A percentile compares a stretch with the other conserved stretches of the same genome.
These are phyloP conservation scores for Promerops cafer DNA, from an alignment of 2,113 vertebrate genomes.

Conservation along the genomic window DNA sequence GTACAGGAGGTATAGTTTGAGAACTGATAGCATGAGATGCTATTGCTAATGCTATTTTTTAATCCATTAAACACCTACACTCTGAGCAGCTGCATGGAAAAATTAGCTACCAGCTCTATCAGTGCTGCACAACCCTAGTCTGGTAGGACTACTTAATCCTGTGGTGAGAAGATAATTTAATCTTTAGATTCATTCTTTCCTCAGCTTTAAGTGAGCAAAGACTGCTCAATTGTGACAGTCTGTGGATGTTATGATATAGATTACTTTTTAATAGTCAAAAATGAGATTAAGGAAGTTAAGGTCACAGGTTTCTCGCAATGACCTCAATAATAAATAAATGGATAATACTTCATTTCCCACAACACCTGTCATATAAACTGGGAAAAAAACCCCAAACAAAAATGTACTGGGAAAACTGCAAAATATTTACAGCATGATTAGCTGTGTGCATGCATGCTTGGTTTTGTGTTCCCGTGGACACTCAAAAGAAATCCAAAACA, in stretches of 20 bases:
- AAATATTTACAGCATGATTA: slow-evolving; percentile 65
- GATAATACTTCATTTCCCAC: slow-evolving; percentile 54
- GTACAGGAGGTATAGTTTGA: slow-evolving; percentile 2
- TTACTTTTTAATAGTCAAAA: slow-evolving; percentile 64
- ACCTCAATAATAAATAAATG: slow-evolving; percentile 58
- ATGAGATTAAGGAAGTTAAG: slow-evolving; percentile 68
- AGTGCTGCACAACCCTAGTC: slow-evolving; percentile 39
- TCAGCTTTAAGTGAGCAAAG: slow-evolving; percentile 63
- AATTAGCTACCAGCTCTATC: slow-evolving; percentile 55
- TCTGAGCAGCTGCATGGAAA: slow-evolving; percentile 20
- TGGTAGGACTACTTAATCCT: slow-evolving; percentile 63
- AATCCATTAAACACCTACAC: slow-evolving; percentile 54
- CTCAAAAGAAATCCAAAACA: slow-evolving; percentile 52
- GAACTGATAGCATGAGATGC: background rate
- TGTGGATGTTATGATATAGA: slow-evolving; percentile 59
- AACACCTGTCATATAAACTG: slow-evolving; percentile 1
- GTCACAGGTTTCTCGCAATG: slow-evolving; percentile 38
- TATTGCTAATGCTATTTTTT: slow-evolving; percentile 25
- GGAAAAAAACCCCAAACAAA: background rate
- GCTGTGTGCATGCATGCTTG: slow-evolving; percentile 36
- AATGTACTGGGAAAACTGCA: slow-evolving; percentile 22
- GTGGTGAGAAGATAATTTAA: slow-evolving; percentile 72
- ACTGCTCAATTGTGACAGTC: slow-evolving; percentile 48
- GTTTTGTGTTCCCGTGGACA: slow-evolving; percentile 53
- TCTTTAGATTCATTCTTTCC: slow-evolving; percentile 67